Base-by-base conservation (phyloP, 2,113 vertebrate genomes). In the Etheostoma cragini region DNA sequence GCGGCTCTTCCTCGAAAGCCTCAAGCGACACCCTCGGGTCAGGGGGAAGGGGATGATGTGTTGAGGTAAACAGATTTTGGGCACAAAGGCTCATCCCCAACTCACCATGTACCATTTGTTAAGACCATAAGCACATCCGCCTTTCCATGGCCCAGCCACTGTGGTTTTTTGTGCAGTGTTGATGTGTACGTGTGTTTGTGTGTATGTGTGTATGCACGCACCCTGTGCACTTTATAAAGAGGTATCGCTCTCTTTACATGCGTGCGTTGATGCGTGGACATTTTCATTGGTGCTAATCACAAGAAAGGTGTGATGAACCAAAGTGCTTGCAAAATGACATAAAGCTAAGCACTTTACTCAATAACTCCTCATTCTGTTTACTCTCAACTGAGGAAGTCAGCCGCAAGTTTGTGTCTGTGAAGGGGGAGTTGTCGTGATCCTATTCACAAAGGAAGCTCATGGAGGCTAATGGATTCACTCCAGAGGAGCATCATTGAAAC, bases 221-320 rank as follows among this genome's bases (percentile, higher is more conserved):
- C 88, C 82, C 82, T 85, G 88, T 92, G 92, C 92, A 92, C 92
- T 93, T 92, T 93, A 93, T 80, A 72, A 81, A 89, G 88, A 89
- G 89, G 67, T 76, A 61, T 81, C 65, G 26, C 74, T 88, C 86
- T 93, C 89, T 93, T 90, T 84, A 92, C 89, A 89, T 89, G 91
- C 76, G 89, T 91, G 89, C 64, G 22, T 91, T 46, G 75, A 86
- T 90, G 90, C 60, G 89, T 92, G 91, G 86, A 93, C 90, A 89
- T 93, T 84, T 82, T 88, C 91, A 94, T 93, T 92, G 92, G 93
- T 94, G 93, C 93, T 94, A 94, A 91, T 89, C 78, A 88, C 82
- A 76, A 83, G 78, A 76, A 75, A 79, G 22, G 84, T 82, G 90
- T 90, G 86, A 88, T 74, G 82, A 89, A 90, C 85, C 88, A 86